A percentile compares a stretch with the other conserved stretches of the same genome.
phyloP scores from a whole-genome alignment of 2,113 vertebrate genomes.

The Hypocryptadius cinnamomeus region DNA sequence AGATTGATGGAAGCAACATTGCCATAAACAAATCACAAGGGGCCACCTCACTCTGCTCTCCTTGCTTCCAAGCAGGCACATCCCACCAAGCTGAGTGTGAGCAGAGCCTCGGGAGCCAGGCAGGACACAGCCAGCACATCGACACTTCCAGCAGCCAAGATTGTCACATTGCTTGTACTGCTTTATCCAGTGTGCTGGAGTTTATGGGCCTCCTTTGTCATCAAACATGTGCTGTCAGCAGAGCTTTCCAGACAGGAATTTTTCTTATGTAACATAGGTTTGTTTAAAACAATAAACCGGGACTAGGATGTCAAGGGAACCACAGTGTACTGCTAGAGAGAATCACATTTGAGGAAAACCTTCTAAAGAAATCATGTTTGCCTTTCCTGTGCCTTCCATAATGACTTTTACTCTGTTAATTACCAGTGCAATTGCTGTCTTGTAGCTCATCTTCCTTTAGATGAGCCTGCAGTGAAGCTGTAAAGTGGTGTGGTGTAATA shows the following conservation, averaged over 20 bases:
- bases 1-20: conserved; percentile 21
- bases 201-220: background rate
- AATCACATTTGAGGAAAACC: background rate
- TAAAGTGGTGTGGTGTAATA: background rate
- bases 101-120: background rate
- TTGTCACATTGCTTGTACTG: background rate
- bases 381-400: background rate
- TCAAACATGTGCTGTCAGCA: background rate
- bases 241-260: background rate
- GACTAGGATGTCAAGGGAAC: background rate
- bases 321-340: background rate
- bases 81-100: background rate
- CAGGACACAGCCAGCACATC: background rate
- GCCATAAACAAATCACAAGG: background rate
- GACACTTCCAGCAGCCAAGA: background rate
- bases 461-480: background rate
- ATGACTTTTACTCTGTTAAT: background rate
- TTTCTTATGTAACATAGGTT: background rate
- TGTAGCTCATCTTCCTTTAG: background rate
- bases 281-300: background rate
- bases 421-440: background rate
- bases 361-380: background rate
- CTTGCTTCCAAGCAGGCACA: background rate
- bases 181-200: background rate
- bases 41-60: background rate